Evolutionary conservation across 2,113 vertebrate genomes (phyloP), one percentile per base, ranked within the genome.

Genomic region (Lethenteron reissneri): DNA sequence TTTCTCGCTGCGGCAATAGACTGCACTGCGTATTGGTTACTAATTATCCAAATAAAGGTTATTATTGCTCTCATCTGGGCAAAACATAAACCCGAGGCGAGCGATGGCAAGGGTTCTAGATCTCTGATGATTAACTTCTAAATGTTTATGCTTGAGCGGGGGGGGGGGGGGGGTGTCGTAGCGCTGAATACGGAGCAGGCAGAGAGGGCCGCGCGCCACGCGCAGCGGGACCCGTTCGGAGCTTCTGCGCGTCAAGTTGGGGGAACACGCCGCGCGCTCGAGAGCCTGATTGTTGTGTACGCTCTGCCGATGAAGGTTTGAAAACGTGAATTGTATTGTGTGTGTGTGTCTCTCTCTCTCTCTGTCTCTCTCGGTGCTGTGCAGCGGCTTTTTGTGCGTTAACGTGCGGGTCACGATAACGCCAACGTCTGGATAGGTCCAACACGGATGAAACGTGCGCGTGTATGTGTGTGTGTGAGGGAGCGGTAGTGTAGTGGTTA

Each of bases 331-430:
- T 41, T 6, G 41, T 41, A 41, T 41, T 41, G 41, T 41, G 57
- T 56, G 11, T 25, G 11, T 68, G 60, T 57, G 25, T 62, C 57
- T 76, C 71, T 73, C 58, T 77, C 77, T 80, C 75, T 74, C 78
- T 74, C 71, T 64, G 71, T 76, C 74, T 75, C 59, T 71, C 73
- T 69, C 74, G 14, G 75, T 60, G 58, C 56, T 70, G 14, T 58
- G 72, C 76, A 75, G 72, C 74, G 74, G 41, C n/a, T 70, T 58
- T 76, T 75, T 77, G 75, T 72, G 70, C 25, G 11, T 59, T 41
- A 5, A 41, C 41, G 41, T 41, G 41, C 6, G 5, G 41, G 41
- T 41, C 41, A 41, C 41, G 41, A 41, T 5, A 6, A 41, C 5
- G 41, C 41, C 6, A 5, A 1, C 41, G 41, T 7, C 41, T 41